These are phyloP conservation scores for Dendropsophus ebraccatus DNA, from an alignment of 2,113 vertebrate species.

Conservation along the genomic window DNA sequence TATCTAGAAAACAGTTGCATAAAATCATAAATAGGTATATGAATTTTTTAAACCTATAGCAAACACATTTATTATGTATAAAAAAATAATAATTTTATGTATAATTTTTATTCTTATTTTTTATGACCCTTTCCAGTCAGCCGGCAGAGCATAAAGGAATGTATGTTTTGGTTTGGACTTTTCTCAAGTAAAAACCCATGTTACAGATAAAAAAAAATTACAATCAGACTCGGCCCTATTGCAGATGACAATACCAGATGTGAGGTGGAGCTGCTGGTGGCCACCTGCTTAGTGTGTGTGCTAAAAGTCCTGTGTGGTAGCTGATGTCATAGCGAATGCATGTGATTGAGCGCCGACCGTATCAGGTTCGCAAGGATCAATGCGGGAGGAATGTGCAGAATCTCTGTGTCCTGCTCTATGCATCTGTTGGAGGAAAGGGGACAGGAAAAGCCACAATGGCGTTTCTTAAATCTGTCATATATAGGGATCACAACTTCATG, in stretches of 20 bases:
- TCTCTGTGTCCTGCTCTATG: constrained; percentile 58
- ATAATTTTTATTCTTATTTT: constrained; percentile 40
- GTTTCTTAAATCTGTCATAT: neutral
- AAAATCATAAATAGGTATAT: too few relatives aligned
- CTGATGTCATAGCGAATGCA: constrained; percentile 64
- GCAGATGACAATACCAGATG: constrained; percentile 68
- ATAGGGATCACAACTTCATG: neutral
- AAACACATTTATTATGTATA: too few relatives aligned
- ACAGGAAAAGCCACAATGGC: neutral
- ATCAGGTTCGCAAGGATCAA: constrained; percentile 63
- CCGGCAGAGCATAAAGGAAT: constrained; percentile 59
- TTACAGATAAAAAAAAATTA: constrained; percentile 65
- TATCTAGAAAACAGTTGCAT: too few relatives aligned
- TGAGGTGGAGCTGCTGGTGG: constrained; percentile 59
- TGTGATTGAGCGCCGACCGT: constrained; percentile 60
- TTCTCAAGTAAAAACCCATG: constrained; percentile 66
- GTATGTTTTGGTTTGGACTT: constrained; percentile 67
- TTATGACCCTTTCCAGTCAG: constrained; percentile 61
- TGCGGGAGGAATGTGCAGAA: constrained; percentile 60
- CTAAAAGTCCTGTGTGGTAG: constrained; percentile 64
- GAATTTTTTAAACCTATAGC: too few relatives aligned
- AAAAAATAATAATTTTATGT: neutral
- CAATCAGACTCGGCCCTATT: constrained; percentile 62
- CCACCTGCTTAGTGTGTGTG: constrained; percentile 67
- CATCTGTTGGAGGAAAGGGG: constrained; percentile 34